These are phyloP conservation scores for Galerucella nymphaeae DNA, from an alignment of 2,888 invertebrate species.

Conservation along the genomic window DNA sequence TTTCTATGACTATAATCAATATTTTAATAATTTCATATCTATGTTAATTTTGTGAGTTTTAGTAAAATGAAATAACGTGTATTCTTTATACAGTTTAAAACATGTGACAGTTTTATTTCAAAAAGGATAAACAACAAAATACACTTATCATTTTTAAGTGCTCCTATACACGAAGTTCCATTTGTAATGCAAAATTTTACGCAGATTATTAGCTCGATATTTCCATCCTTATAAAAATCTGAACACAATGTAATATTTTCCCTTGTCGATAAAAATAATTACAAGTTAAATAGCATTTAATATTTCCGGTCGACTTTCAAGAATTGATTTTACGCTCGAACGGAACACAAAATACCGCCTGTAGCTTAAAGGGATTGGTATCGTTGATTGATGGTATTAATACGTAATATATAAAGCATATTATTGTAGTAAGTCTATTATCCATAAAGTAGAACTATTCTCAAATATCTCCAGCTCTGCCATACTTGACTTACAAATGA, in stretches of 20 bases:
- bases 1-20: too few species aligned
- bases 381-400: conserved; percentile 12
- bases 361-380: conserved; percentile 12
- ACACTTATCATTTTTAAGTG: too few species aligned
- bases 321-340: conserved; percentile 12
- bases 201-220: too few species aligned
- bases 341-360: background rate
- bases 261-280: background rate
- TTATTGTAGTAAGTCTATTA: conserved; percentile 32
- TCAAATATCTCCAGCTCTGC: conserved; percentile 29
- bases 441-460: conserved; percentile 34
- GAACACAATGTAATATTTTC: too few species aligned
- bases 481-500: conserved; percentile 31
- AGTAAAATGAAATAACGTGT: too few species aligned
- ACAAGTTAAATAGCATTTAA: background rate
- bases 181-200: background rate
- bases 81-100: too few species aligned
- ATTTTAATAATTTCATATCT: too few species aligned
- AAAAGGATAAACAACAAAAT: too few species aligned
- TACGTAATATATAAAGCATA: conserved; percentile 13
- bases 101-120: too few species aligned
- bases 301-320: conserved; percentile 5
- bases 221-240: too few species aligned
- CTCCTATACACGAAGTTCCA: background rate
- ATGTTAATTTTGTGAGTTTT: too few species aligned